These are phyloP conservation scores for Eulemur macaco DNA, from an alignment of 2,113 vertebrate genomes.

Conservation along the genomic window DNA sequence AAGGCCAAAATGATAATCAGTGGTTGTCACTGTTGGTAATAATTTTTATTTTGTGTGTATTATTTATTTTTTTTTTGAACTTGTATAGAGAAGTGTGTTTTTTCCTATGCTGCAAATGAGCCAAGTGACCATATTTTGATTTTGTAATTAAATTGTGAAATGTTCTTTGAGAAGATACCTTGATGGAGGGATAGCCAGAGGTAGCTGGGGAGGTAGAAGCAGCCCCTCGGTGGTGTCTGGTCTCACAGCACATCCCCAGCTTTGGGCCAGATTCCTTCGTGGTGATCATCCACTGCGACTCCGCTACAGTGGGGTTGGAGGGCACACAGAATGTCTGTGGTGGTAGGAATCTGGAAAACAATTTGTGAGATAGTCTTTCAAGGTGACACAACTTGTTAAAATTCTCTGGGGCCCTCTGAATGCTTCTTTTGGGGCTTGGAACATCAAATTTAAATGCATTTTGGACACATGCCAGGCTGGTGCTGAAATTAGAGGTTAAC, in stretches of 20 bases:
- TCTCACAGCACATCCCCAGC: not conserved
- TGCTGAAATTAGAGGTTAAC: constrained; percentile 26
- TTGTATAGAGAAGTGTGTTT: not conserved
- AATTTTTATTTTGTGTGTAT: not conserved
- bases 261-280: not conserved
- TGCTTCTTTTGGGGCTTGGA: not conserved
- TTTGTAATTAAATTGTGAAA: not conserved
- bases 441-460: not conserved
- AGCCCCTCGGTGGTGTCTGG: not conserved
- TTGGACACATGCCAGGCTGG: constrained; percentile 8
- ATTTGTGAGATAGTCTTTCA: not conserved
- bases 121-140: not conserved
- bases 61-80: too few species aligned
- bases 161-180: not conserved
- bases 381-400: constrained; percentile 14
- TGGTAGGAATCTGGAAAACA: not conserved
- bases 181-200: not conserved
- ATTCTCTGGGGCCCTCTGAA: not conserved
- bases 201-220: not conserved
- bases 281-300: not conserved
- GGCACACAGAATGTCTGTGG: not conserved
- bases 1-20: not conserved
- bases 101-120: not conserved
- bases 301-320: not conserved
- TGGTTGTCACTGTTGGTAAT: not conserved